Percentiles rank a stretch among this genome's conserved stretches.
Conservation (phyloP, 2,888 invertebrate genomes). For the Rhagonycha fulva region DNA sequence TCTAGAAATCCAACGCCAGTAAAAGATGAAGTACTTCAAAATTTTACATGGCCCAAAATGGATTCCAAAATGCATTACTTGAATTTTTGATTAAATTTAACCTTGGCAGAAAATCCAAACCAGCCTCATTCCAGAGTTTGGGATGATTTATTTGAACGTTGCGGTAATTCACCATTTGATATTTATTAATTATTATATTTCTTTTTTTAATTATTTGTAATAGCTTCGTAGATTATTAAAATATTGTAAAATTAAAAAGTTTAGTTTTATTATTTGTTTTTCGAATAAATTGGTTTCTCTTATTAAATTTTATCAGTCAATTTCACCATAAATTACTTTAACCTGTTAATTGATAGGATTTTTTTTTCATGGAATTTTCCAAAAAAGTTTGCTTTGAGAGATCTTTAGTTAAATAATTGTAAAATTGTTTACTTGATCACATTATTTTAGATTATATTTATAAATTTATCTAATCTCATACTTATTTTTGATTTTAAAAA, state of each 20-base stretch:
- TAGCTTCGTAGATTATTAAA: too few relatives aligned
- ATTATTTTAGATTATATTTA: not conserved
- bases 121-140: conserved; percentile 31
- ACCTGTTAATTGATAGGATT: too few relatives aligned
- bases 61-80: conserved; percentile 34
- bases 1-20: conserved; percentile 1
- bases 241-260: too few relatives aligned
- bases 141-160: conserved; percentile 16
- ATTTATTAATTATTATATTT: not conserved
- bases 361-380: too few relatives aligned
- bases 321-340: too few relatives aligned
- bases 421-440: not conserved
- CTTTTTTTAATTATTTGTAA: too few relatives aligned
- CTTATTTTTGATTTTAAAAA: not conserved
- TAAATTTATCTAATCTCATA: not conserved
- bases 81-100: conserved; percentile 35
- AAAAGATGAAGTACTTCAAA: not conserved
- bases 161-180: not conserved
- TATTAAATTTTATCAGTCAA: too few relatives aligned
- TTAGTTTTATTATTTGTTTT: too few relatives aligned
- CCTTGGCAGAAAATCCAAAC: conserved; percentile 27
- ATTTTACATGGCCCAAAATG: conserved; percentile 9
- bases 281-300: too few relatives aligned
- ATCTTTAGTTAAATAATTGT: too few relatives aligned
- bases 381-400: too few relatives aligned